Percentiles rank a stretch among this genome's conserved stretches.
Evolutionary conservation across 2,888 invertebrate species (phyloP).

Genomic region (Schizotus pectinicornis): DNA sequence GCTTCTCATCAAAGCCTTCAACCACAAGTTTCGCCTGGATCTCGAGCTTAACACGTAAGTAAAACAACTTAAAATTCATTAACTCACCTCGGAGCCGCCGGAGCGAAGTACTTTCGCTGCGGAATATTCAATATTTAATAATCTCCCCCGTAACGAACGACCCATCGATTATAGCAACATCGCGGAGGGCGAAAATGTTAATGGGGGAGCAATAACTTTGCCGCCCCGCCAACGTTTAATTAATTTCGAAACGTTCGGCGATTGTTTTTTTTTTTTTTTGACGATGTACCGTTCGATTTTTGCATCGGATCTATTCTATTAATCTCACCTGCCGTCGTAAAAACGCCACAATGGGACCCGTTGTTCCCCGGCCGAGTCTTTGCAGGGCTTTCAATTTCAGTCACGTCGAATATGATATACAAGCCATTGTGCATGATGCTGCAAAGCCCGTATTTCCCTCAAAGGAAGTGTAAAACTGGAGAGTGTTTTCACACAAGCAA

Average conservation of each 20-base stretch:
- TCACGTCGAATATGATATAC: constrained; percentile 39
- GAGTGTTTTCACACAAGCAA: constrained; percentile 34
- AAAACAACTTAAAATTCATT: constrained; percentile 39
- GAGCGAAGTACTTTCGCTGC: not conserved
- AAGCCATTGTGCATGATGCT: constrained; percentile 32
- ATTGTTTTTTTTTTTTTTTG: too few species aligned
- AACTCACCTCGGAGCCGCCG: not conserved
- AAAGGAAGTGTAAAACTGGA: constrained; percentile 37
- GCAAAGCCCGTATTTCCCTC: constrained; percentile 13
- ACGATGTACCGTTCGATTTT: not conserved
- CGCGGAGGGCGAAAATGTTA: constrained; percentile 13
- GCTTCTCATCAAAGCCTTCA: constrained; percentile 95
- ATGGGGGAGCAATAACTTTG: constrained; percentile 15
- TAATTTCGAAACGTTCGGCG: not conserved
- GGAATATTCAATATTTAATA: constrained; percentile 20
- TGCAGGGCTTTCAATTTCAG: constrained; percentile 29
- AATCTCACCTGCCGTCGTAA: not conserved
- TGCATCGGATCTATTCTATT: constrained; percentile 10
- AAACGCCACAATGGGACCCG: constrained; percentile 7
- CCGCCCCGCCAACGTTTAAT: not conserved
- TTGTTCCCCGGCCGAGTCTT: not conserved
- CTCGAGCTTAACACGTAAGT: constrained; percentile 96
- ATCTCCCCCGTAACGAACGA: constrained; percentile 1
- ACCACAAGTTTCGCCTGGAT: constrained; percentile 94
- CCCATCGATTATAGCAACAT: constrained; percentile 10